phyloP scores from a whole-genome alignment of 35 echinoderm and acorn worm species.

The Lytechinus variegatus region DNA sequence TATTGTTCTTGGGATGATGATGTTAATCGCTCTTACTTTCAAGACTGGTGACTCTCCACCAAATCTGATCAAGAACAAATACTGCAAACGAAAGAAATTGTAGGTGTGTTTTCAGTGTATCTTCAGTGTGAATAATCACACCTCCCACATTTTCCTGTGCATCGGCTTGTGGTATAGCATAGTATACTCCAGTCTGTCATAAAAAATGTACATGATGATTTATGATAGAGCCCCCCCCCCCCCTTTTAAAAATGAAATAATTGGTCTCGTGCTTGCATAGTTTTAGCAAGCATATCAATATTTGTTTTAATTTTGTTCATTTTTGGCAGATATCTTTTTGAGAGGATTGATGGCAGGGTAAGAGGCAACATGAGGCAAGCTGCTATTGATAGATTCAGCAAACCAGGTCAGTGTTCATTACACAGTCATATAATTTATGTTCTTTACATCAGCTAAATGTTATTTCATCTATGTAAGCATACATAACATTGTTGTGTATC shows the following conservation, averaged over 20 bases:
- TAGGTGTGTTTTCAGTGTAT: neutral
- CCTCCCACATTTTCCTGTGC: too few relatives aligned
- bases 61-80: constrained; percentile 52
- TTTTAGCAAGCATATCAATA: too few relatives aligned
- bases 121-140: neutral
- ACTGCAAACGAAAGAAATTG: neutral
- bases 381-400: constrained; percentile 98
- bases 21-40: neutral
- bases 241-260: too few relatives aligned
- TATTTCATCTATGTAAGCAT: too few relatives aligned
- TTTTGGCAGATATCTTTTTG: constrained; percentile 85
- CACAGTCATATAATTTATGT: too few relatives aligned
- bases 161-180: too few relatives aligned
- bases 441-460: too few relatives aligned
- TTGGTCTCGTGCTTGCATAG: too few relatives aligned
- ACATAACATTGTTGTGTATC: too few relatives aligned
- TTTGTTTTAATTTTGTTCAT: neutral
- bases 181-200: too few relatives aligned
- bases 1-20: constrained; percentile 34
- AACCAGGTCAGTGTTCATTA: constrained; percentile 75
- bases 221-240: too few relatives aligned
- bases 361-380: constrained; percentile 97
- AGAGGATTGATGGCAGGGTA: constrained; percentile 95
- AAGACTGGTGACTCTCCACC: constrained; percentile 49
- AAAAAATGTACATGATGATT: too few relatives aligned